These are phyloP conservation scores for Shinisaurus crocodilurus DNA, from an alignment of 2,113 vertebrate genomes.

Conservation along the genomic window DNA sequence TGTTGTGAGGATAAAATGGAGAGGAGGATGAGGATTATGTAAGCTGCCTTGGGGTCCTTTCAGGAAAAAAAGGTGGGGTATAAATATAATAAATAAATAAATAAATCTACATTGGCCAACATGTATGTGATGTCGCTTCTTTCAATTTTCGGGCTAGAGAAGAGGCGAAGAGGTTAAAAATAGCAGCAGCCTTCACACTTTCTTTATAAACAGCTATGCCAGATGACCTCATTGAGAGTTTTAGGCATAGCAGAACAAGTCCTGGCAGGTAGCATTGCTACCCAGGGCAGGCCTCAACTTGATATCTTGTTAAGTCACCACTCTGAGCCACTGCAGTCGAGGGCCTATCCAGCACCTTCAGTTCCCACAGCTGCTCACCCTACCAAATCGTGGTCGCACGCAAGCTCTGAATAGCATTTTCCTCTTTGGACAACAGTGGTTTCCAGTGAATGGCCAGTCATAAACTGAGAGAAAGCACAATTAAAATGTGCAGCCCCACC, in stretches of 20 bases:
- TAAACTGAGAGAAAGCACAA: not conserved
- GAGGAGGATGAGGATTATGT: no score
- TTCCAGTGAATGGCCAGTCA: not conserved
- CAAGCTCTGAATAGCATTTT: not conserved
- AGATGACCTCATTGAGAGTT: slow-evolving; percentile 64
- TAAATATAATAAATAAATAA: no score
- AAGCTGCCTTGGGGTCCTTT: no score
- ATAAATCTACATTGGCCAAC: not conserved
- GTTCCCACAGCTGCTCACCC: not conserved
- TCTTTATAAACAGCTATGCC: not conserved
- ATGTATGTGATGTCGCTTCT: not conserved
- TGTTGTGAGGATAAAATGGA: no score
- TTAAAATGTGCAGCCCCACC: not conserved
- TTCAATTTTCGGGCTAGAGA: not conserved
- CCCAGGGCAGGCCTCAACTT: not conserved
- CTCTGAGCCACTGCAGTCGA: not conserved
- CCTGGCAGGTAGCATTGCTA: slow-evolving; percentile 54
- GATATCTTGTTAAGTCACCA: not conserved
- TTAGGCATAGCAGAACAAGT: slow-evolving; percentile 70
- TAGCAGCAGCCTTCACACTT: slow-evolving; percentile 49
- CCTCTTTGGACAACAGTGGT: not conserved
- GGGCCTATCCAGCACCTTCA: not conserved
- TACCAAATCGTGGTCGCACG: not conserved
- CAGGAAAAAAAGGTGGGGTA: no score
- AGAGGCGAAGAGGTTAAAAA: slow-evolving; percentile 58